A percentile compares a stretch with the other conserved stretches of the same genome.
Evolutionary conservation across 2,113 vertebrate genomes (phyloP).

Genomic region (Colius striatus): DNA sequence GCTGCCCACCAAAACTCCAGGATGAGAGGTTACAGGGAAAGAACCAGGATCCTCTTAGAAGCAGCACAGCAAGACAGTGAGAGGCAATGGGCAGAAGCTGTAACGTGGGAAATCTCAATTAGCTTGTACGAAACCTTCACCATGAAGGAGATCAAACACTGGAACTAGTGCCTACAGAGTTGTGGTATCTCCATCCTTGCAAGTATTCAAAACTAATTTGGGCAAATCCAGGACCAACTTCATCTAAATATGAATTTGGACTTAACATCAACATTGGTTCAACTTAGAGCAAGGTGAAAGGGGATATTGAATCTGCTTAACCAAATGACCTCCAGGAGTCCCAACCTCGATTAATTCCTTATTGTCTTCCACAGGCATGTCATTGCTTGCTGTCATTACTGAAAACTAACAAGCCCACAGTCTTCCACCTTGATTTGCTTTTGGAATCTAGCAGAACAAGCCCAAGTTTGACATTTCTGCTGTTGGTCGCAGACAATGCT

Average conservation of each 20-base stretch:
- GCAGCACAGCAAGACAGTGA: rapidly evolving
- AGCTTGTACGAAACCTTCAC: neutral
- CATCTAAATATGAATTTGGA: neutral
- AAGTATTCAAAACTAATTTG: neutral
- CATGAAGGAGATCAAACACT: neutral
- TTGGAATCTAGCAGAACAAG: neutral
- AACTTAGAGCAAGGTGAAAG: neutral
- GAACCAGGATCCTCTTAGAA: neutral
- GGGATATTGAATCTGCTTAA: neutral
- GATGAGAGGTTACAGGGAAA: neutral
- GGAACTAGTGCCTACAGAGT: neutral
- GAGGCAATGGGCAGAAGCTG: neutral
- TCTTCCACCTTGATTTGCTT: neutral
- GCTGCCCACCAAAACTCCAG: too few relatives aligned
- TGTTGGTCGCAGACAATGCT: neutral
- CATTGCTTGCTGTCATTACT: neutral
- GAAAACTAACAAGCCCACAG: neutral
- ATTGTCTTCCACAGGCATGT: neutral
- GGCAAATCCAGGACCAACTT: neutral
- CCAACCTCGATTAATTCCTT: neutral
- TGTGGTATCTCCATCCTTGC: neutral
- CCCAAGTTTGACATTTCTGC: neutral
- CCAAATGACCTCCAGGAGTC: neutral
- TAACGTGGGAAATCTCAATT: neutral
- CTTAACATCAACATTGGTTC: neutral